phyloP scores from a whole-genome alignment of 2,797 vertebrate genomes.

The Erpetoichthys calabaricus region DNA sequence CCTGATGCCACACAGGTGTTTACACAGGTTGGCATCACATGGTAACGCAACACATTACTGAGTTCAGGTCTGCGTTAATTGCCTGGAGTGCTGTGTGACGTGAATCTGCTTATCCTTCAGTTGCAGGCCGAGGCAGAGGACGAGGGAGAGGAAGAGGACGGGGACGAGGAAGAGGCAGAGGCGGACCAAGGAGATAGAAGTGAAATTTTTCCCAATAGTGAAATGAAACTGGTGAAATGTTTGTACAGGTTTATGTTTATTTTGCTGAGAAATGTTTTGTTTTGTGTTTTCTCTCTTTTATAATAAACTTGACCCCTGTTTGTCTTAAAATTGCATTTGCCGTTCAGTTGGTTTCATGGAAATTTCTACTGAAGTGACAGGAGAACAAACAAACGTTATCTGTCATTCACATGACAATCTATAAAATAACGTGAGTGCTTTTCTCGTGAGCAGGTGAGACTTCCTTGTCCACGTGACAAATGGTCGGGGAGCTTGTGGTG shows the following conservation, averaged over 20 bases:
- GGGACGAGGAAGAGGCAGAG: slow-evolving; percentile 56
- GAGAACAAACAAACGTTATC: too few relatives aligned
- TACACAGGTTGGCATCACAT: too few relatives aligned
- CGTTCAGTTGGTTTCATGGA: not conserved
- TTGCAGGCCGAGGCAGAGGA: slow-evolving; percentile 56
- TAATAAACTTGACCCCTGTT: slow-evolving; percentile 14
- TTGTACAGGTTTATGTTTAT: slow-evolving; percentile 9
- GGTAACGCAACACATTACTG: not conserved
- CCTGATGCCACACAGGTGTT: too few relatives aligned
- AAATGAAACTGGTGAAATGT: not conserved
- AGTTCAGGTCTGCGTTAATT: not conserved
- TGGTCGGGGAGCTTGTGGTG: too few relatives aligned
- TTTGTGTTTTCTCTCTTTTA: slow-evolving; percentile 11
- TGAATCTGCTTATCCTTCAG: slow-evolving; percentile 23
- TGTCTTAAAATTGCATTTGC: not conserved
- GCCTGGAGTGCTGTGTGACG: not conserved
- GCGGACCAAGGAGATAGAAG: slow-evolving; percentile 56
- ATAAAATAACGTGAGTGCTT: too few relatives aligned
- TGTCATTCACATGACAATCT: too few relatives aligned
- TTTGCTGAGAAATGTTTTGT: slow-evolving; percentile 6
- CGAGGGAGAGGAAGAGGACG: slow-evolving; percentile 57
- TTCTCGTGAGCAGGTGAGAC: too few relatives aligned
- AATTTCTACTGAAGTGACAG: too few relatives aligned
- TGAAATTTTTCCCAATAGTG: not conserved
- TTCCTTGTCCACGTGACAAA: too few relatives aligned